Evolutionary conservation across 2,113 vertebrate genomes (phyloP).

Genomic region (Boulengeromyrus knoepffleri): DNA sequence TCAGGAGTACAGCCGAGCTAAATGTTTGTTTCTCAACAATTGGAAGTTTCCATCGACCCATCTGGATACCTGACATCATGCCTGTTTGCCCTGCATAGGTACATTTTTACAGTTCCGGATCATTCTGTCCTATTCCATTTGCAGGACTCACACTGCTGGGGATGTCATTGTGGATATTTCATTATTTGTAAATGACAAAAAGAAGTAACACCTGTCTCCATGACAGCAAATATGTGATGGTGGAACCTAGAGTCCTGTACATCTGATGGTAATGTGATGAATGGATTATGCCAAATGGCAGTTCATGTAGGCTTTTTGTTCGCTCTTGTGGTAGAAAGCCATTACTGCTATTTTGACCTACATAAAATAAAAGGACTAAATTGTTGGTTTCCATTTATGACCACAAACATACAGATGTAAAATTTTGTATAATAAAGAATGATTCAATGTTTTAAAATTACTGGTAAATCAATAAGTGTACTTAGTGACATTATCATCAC

Average conservation of each 20-base stretch:
- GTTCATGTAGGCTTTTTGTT: neutral
- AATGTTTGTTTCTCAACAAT: neutral
- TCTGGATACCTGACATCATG: neutral
- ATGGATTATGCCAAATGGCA: neutral
- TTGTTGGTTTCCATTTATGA: neutral
- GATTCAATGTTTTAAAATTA: constrained; percentile 1
- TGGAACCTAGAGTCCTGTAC: neutral
- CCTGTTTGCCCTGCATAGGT: neutral
- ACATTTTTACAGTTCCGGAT: neutral
- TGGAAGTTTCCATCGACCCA: neutral
- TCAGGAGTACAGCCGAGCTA: neutral
- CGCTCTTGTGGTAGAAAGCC: neutral
- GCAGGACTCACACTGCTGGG: neutral
- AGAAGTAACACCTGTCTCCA: neutral
- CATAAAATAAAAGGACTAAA: neutral
- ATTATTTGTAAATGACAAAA: neutral
- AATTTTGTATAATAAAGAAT: neutral
- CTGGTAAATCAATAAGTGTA: neutral
- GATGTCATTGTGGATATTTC: neutral
- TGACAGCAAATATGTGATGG: neutral
- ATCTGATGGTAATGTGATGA: neutral
- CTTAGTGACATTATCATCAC: neutral
- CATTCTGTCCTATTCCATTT: no score
- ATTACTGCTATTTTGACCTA: neutral
- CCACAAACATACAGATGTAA: neutral